Conservation (phyloP, 2,113 vertebrate species). For the Himantopus leucocephalus region DNA sequence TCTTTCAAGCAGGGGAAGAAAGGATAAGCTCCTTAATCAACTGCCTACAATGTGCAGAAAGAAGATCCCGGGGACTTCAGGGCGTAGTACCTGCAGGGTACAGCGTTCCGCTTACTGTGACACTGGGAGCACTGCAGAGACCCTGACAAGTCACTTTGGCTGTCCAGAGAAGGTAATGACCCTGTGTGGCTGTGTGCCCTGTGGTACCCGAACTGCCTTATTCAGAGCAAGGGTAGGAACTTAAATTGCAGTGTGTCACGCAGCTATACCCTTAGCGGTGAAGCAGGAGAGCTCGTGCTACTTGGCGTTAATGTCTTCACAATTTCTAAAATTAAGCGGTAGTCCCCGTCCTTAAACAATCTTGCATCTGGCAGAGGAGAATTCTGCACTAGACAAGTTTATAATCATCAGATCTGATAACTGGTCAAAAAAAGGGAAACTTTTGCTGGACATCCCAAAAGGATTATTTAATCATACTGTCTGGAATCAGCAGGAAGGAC, state of each 20-base stretch:
- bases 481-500: background rate
- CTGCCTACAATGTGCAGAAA: background rate
- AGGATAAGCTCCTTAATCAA: background rate
- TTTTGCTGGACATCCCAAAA: background rate
- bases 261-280: background rate
- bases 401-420: background rate
- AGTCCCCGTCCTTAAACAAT: background rate
- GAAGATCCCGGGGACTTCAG: background rate
- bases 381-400: background rate
- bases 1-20: background rate
- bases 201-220: background rate
- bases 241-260: background rate
- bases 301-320: background rate
- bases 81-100: background rate
- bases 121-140: background rate
- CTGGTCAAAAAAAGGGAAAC: background rate
- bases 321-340: background rate
- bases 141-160: background rate
- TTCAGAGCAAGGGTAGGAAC: background rate
- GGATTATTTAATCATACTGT: background rate
- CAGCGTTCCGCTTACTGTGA: background rate
- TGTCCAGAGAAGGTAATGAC: background rate
- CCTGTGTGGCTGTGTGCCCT: background rate
- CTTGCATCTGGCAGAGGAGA: background rate
- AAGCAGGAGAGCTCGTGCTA: background rate